Base-by-base conservation (phyloP, 2,888 invertebrate species). In the Zaprionus lineosus region DNA sequence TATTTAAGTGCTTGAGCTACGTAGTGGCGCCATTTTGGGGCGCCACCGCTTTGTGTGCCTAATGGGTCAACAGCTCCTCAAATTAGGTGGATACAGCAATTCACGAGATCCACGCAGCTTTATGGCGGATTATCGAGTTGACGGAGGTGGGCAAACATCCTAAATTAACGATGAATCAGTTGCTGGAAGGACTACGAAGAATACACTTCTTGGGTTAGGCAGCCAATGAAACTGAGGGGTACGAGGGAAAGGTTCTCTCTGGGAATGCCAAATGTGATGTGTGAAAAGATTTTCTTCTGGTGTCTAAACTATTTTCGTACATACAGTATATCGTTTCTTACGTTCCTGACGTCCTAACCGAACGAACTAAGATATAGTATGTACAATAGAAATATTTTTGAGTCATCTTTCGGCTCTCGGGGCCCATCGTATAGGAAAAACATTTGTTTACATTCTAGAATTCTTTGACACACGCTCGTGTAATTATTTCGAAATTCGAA, bases 41-140 rank as follows among this genome's bases (percentile, higher is more conserved):
- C 55, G 43, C 48, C 44, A 39, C 40, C 60, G 62, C 57, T 64
- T 70, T 70, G 62, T 64, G 44, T 60, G 64, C 66, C 60, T 82
- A 78, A 78, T 78, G 84, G 74, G 74, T 82, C 67, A 82, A 84
- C 78, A 73, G 78, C 74, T 82, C n/a, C 81, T 68, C 82, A 78
- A 78, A 78, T 78, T 84, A 78, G 78, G 84, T 78, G 85, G 71
- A 66, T 71, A 84, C 69, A 81, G 77, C 82, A 65, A 64, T 84
- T 77, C 61, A 52, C 64, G 60, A 61, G 62, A 68, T 62, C 77
- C 65, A 19, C 56, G 56, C 64, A 48, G 81, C 81, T 63, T 76
- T 57, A 40, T 58, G 53, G 18, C 51, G 73, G 84, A 72, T 84
- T 79, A 79, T 68, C 69, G 69, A 56, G 41, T 24, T 33, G 46